Evolutionary conservation across 1,140 invertebrate genomes (phyloP), one percentile per base, ranked within the genome.

Genomic region (Conus betulinus): DNA sequence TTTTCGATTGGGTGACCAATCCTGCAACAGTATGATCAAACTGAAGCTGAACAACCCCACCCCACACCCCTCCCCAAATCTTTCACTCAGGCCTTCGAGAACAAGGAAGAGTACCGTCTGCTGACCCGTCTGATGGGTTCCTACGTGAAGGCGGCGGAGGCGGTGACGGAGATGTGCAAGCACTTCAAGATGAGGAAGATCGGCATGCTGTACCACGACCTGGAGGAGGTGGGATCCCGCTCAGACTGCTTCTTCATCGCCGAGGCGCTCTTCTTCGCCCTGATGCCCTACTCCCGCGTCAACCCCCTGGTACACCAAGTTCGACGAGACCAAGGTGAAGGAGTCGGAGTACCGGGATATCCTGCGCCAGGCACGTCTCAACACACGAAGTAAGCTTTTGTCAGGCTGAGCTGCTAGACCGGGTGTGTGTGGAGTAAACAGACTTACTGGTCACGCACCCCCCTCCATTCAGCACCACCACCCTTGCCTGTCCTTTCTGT

Each of bases 161-260:
- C 97, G 13, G 96, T 98, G 3, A 94, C 95, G 2, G 95, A 97
- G 74, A 97, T 98, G 20, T 94, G 97, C 1, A 94, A 96, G 92
- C 96, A 96, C 57, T 98, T 97, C 93, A 96, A 97, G n/a, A 98
- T 97, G 97, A 96, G 96, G 23, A 95, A 96, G 23, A 95, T 97
- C 5, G 95, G 92, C 23, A 84, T 95, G 52, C 78, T 95, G 23
- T 95, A 92, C 85, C 92, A 94, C 74, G 92, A 95, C 60, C 87
- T 90, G 25, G 51, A 85, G 17, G 84, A 78, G 17, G 55, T 83
- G 8, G 85, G 85, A 0, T 87, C 85, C 23, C 90, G 90, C 85
- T 91, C 91, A 0, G 86, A 92, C 25, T 92, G 93, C 81, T 93
- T 90, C 82, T 94, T 94, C 87, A 81, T 88, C 17, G 88, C 94